Conservation (phyloP, 2,888 invertebrate genomes). For the Apamea epomidion region DNA sequence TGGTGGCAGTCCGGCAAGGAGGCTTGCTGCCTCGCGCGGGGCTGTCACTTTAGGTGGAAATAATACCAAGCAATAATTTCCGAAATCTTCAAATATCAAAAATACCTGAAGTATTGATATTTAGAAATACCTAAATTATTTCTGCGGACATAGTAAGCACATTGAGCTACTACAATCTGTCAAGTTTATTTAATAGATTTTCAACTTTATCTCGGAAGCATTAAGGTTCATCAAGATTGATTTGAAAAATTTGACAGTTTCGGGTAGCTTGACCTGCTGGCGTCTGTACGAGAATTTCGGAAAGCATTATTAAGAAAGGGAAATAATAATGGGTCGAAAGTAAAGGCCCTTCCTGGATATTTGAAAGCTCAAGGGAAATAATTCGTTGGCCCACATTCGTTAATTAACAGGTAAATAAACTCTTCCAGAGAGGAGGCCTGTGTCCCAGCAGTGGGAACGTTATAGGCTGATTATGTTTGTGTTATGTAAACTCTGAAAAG, state of each 20-base stretch:
- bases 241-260: too few relatives aligned
- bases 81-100: background rate
- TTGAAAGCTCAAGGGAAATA: constrained; percentile 8
- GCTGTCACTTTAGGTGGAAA: background rate
- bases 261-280: too few relatives aligned
- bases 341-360: constrained; percentile 6
- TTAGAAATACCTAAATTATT: background rate
- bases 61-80: background rate
- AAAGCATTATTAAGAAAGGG: background rate
- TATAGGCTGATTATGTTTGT: too few relatives aligned
- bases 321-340: background rate
- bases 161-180: too few relatives aligned
- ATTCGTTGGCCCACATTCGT: constrained; percentile 3
- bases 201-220: too few relatives aligned
- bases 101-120: background rate
- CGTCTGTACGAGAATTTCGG: background rate
- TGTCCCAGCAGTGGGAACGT: too few relatives aligned
- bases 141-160: background rate
- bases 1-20: too few relatives aligned
- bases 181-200: too few relatives aligned
- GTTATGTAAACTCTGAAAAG: background rate
- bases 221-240: too few relatives aligned
- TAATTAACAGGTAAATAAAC: constrained; percentile 26
- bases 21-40: too few relatives aligned
- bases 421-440: too few relatives aligned